These are phyloP conservation scores for Drosophila quadrilineata DNA, from an alignment of 1,140 invertebrate genomes.

Conservation along the genomic window DNA sequence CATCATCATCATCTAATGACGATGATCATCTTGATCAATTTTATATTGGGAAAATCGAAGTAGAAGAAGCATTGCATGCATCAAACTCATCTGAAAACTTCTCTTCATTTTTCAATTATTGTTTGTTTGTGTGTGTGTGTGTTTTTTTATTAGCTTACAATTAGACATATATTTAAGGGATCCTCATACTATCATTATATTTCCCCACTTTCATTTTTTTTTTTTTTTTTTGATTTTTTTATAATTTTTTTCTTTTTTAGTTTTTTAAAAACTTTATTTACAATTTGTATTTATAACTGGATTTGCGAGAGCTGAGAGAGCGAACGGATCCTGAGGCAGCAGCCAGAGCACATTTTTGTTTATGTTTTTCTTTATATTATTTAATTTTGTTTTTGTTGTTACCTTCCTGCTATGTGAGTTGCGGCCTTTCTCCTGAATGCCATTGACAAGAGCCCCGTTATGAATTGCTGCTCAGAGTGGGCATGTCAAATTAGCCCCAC, in stretches of 20 bases:
- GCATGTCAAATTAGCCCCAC: constrained; percentile 5
- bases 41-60: too few relatives aligned
- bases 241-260: constrained; percentile 31
- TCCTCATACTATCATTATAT: background rate
- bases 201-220: background rate
- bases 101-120: background rate
- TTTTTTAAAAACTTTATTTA: constrained; percentile 78
- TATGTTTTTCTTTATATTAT: background rate
- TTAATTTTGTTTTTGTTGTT: too few relatives aligned
- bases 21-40: too few relatives aligned
- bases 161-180: constrained; percentile 68
- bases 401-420: too few relatives aligned
- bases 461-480: background rate
- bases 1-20: constrained; percentile 6
- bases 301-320: constrained; percentile 26
- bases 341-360: background rate
- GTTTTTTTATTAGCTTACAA: constrained; percentile 22
- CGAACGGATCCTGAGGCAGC: constrained; percentile 29
- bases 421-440: constrained; percentile 1
- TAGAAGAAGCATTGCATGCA: constrained; percentile 43
- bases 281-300: constrained; percentile 68
- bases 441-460: background rate
- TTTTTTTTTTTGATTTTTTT: constrained; percentile 6
- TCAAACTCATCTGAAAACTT: constrained; percentile 6
- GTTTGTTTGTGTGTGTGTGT: constrained; percentile 15